A percentile compares a stretch with the other conserved stretches of the same genome.
Evolutionary conservation across 2,888 invertebrate species (phyloP).

Genomic region (Rhagonycha fulva): DNA sequence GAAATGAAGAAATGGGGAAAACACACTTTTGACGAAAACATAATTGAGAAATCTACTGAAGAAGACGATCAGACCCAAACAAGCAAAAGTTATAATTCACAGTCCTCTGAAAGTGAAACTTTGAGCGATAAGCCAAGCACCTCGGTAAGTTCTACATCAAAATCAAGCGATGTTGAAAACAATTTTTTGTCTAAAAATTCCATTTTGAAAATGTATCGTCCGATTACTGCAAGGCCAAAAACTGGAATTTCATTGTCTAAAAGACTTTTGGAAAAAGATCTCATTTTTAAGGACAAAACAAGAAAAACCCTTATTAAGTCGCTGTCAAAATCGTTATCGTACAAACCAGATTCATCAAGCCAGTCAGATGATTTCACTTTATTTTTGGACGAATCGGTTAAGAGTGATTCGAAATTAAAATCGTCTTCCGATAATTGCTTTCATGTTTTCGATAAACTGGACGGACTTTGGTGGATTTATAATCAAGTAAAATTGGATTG

Average conservation of each 20-base stretch:
- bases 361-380: not conserved
- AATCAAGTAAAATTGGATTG: constrained; percentile 55
- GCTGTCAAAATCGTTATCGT: not conserved
- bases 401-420: not conserved
- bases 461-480: constrained; percentile 60
- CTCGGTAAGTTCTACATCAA: not conserved
- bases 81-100: too few species aligned
- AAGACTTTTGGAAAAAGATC: not conserved
- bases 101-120: not conserved
- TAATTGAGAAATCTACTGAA: not conserved
- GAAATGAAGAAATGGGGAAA: constrained; percentile 56
- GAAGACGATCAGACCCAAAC: not conserved
- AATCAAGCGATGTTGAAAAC: not conserved
- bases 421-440: constrained; percentile 34
- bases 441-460: constrained; percentile 48
- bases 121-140: not conserved
- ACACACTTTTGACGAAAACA: not conserved
- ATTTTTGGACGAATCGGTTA: not conserved
- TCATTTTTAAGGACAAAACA: not conserved
- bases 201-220: not conserved
- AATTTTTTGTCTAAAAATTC: not conserved
- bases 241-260: not conserved
- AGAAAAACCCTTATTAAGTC: not conserved
- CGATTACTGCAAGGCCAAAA: not conserved
- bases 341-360: not conserved